phyloP scores from a whole-genome alignment of 2,113 vertebrate genomes.

The Bungarus multicinctus region DNA sequence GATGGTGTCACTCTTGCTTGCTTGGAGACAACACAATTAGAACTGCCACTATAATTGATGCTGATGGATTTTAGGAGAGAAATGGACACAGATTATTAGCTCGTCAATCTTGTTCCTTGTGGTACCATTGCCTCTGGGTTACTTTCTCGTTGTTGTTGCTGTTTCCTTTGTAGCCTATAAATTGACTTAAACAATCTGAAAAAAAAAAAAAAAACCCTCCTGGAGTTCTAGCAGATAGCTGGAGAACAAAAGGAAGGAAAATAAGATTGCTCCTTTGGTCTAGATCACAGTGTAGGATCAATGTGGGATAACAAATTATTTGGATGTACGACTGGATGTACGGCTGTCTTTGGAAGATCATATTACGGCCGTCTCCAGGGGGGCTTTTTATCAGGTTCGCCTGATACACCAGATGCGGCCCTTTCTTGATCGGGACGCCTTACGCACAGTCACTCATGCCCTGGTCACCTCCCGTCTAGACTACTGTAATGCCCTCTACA shows the following conservation, averaged over 20 bases:
- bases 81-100: slow-evolving; percentile 17
- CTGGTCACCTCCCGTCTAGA: no score
- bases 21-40: slow-evolving; percentile 34
- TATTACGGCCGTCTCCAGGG: no score
- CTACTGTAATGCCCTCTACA: no score
- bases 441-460: no score
- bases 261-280: neutral
- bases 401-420: no score
- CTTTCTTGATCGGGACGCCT: no score
- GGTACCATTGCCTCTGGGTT: neutral
- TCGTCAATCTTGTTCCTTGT: slow-evolving; percentile 33
- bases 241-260: fast-evolving
- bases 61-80: slow-evolving; percentile 29
- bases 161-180: slow-evolving; percentile 22
- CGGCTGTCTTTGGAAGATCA: no score
- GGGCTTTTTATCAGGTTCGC: no score
- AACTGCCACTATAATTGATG: slow-evolving; percentile 48
- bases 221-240: neutral
- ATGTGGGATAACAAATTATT: neutral
- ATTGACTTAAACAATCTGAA: slow-evolving; percentile 29
- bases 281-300: neutral
- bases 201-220: neutral
- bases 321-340: no score
- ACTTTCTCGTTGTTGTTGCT: neutral
- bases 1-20: slow-evolving; percentile 14